A percentile compares a stretch with the other conserved stretches of the same genome.
phyloP scores from a whole-genome alignment of 2,113 vertebrate genomes.

The Macaca fascicularis region DNA sequence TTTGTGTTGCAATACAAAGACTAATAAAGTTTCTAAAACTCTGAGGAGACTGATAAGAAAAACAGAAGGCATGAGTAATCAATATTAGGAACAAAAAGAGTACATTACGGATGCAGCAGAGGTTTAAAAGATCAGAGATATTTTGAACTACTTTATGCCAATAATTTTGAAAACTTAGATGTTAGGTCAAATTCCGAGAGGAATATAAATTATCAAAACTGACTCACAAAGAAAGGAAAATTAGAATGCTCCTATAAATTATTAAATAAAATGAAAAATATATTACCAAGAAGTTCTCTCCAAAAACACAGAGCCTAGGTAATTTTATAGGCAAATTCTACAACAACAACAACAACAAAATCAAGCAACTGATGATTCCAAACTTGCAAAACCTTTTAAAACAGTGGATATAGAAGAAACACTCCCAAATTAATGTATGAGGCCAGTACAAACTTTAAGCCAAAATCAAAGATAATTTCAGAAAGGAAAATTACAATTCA shows the following conservation, averaged over 20 bases:
- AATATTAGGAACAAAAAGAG: not conserved
- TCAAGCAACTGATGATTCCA: not conserved
- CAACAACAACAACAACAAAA: not conserved
- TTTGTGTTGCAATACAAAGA: not conserved
- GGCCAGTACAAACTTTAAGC: not conserved
- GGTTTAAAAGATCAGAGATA: conserved; percentile 16
- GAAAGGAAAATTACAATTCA: not conserved
- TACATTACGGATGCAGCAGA: not conserved
- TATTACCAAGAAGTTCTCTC: not conserved
- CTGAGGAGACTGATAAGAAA: not conserved
- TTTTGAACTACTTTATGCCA: not conserved
- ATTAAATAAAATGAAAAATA: not conserved
- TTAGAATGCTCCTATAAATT: not conserved
- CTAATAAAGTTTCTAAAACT: not conserved
- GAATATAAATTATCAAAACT: conserved; percentile 9
- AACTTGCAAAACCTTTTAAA: not conserved
- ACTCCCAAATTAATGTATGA: not conserved
- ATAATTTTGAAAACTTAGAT: not conserved
- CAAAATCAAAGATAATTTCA: not conserved
- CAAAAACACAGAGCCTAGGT: not conserved
- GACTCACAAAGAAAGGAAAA: not conserved
- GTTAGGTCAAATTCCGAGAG: conserved; percentile 14
- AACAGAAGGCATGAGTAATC: not conserved
- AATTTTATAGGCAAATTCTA: conserved; percentile 6
- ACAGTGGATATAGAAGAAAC: not conserved